Percentiles rank a stretch among this genome's conserved stretches.
These are phyloP conservation scores for Edolisoma coerulescens DNA, from an alignment of 2,113 vertebrate genomes.

Conservation along the genomic window DNA sequence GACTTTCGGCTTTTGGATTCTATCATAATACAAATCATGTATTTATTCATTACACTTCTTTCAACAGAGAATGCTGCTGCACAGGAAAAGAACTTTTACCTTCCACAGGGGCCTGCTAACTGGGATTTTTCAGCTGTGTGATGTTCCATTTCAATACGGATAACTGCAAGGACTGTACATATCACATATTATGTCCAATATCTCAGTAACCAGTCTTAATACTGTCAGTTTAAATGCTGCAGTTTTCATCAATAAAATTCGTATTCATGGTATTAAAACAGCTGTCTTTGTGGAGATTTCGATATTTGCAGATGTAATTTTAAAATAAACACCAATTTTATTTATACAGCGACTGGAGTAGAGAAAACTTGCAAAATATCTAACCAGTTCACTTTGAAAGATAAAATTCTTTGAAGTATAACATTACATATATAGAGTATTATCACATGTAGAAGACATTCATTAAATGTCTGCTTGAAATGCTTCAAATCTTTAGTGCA, in stretches of 20 bases:
- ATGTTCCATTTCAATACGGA: neutral
- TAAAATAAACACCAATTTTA: neutral
- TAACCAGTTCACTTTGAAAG: neutral
- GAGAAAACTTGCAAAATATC: neutral
- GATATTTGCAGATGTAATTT: neutral
- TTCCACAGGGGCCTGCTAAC: neutral
- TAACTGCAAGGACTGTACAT: neutral
- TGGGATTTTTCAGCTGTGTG: neutral
- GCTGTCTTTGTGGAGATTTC: neutral
- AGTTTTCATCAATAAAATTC: neutral
- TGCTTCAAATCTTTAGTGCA: neutral
- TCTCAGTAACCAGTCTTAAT: neutral
- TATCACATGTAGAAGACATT: neutral
- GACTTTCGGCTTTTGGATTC: neutral
- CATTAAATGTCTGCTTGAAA: neutral
- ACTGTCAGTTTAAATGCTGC: neutral
- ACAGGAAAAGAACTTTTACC: neutral
- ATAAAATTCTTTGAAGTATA: neutral
- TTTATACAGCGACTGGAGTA: neutral
- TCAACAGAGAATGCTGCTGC: neutral
- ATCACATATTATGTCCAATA: neutral
- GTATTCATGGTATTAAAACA: neutral
- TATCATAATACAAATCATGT: neutral
- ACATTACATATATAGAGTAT: neutral
- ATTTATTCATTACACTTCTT: neutral